Base-by-base conservation (phyloP, 2,888 invertebrate genomes). In the Parapristionchus giblindavisi region DNA sequence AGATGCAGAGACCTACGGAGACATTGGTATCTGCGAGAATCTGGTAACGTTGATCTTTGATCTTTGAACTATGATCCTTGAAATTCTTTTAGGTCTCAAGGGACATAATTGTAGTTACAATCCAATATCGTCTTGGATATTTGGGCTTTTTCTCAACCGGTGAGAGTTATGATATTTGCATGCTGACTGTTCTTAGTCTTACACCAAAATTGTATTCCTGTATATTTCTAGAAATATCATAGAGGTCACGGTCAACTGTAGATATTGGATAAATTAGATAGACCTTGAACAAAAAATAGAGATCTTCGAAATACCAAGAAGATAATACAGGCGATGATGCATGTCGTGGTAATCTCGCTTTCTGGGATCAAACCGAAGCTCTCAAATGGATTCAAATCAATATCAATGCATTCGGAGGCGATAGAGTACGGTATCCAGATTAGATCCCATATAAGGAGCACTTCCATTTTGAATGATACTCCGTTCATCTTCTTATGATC, bases 121-220 rank as follows among this genome's bases (percentile, higher is more conserved):
- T 81, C 48, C 86, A 86, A 72, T 83, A 83, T 63, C 79, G 83
- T 38, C 60, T 79, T 3, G 83, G 83, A 40, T 81, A 72, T 54
- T 72, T 81, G 1, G 83, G 83, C 1, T 81, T 84, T 52, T 81
- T 77, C 74, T 77, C 80, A 1, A 81, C 81, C n/a, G 83, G 81
- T 27, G 32, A 54, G n/a, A n/a, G 21, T 21, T 43, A 17, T n/a
- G 4, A 14, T 21, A 56, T n/a, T n/a, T 27, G 43, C 43, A 43
- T n/a, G n/a, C n/a, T n/a, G n/a, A n/a, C n/a, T n/a, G n/a, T n/a
- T n/a, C n/a, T n/a, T n/a, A n/a, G n/a, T n/a, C n/a, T n/a, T n/a
- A n/a, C n/a, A n/a, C n/a, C n/a, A n/a, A n/a, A n/a, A n/a, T n/a
- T n/a, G n/a, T n/a, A n/a, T n/a, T n/a, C n/a, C n/a, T n/a, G n/a